Evolutionary conservation across 1,140 invertebrate species (phyloP).

Genomic region (Lethrus apterus): DNA sequence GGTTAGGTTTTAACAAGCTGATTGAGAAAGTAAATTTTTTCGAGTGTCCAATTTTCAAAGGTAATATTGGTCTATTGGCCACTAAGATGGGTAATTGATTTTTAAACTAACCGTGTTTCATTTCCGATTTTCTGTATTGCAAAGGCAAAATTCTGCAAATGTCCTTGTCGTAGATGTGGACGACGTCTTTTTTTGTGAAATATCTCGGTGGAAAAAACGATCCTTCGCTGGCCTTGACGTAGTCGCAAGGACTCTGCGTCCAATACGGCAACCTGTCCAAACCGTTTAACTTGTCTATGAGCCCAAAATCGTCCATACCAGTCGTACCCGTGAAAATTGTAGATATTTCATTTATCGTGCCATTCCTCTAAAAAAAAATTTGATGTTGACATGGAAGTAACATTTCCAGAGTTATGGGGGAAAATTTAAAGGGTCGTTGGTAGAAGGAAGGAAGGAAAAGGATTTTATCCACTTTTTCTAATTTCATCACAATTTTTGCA

Average conservation of each 20-base stretch:
- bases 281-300: constrained; percentile 70
- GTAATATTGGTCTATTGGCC: background rate
- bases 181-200: constrained; percentile 60
- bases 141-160: constrained; percentile 72
- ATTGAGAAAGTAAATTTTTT: background rate
- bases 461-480: too few relatives aligned
- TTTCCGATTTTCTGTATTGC: constrained; percentile 56
- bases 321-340: constrained; percentile 72
- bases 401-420: too few relatives aligned
- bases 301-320: constrained; percentile 69
- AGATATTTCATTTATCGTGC: constrained; percentile 69
- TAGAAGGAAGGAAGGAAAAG: too few relatives aligned
- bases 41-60: background rate
- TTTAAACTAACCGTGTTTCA: constrained; percentile 54
- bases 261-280: constrained; percentile 68
- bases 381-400: too few relatives aligned
- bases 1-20: too few relatives aligned
- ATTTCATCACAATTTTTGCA: too few relatives aligned
- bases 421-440: too few relatives aligned
- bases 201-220: constrained; percentile 73
- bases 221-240: constrained; percentile 76
- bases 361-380: constrained; percentile 72
- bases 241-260: constrained; percentile 67
- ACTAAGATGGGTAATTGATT: background rate
- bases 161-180: constrained; percentile 79